Evolutionary conservation across 2,888 invertebrate genomes (phyloP), one percentile per base, ranked within the genome.

Genomic region (Nomada hirtipes): DNA sequence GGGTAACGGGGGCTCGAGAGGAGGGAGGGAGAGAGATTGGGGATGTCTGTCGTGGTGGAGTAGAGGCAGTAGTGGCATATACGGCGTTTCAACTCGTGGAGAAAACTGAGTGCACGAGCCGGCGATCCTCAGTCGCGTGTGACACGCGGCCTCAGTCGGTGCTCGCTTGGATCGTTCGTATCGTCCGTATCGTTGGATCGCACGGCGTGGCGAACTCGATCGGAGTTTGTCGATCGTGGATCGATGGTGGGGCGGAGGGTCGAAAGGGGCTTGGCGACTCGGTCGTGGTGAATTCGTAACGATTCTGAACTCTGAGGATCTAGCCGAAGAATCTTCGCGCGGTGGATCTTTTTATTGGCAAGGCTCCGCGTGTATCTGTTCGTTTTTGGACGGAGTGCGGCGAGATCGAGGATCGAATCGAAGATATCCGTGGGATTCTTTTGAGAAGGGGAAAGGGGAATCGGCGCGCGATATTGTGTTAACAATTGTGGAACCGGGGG

Each of bases 91-190:
- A 86, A 88, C 88, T 84, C 86, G 75, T 80, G 84, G 82, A 83
- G 85, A 84, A 89, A 89, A 84, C 84, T 70, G 78, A 82, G 86
- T 85, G 86, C 83, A 84, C 83, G 77, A 86, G 85, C 86, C 80
- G 81, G 82, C 84, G 81, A 82, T 86, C 84, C 88, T 89, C 92
- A 92, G 92, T 92, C 91, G 91, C 91, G 90, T 90, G 91, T 88
- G 85, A 89, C 89, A 86, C 91, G 90, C 90, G 90, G 88, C 86
- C 84, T 82, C 81, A 86, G 83, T 63, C 86, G 83, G 79, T 75
- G 67, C 77, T 52, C 42, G 42, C 15, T 59, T n/a, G 57, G 65
- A 26, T 26, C 26, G 26, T 26, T 26, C 26, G 26, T 26, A 2
- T 26, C 26, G 26, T 26, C 2, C 20, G 29, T 4, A 23, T 4